Evolutionary conservation across 2,888 invertebrate species (phyloP), one percentile per base, ranked within the genome.

Genomic region (Ornithoptera alexandrae): DNA sequence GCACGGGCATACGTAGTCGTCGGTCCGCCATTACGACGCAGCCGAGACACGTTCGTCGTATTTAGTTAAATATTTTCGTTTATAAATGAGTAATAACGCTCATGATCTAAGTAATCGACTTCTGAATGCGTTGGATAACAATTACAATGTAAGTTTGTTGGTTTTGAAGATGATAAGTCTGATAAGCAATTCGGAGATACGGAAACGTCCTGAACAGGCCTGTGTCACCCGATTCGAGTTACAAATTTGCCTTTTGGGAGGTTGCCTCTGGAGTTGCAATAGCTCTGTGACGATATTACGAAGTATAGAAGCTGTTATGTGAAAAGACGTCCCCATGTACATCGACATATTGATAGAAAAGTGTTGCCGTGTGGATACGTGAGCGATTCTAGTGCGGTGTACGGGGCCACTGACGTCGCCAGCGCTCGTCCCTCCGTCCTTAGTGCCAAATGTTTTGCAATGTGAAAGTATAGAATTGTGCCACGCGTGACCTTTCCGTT

Each of bases 41-140:
- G 88, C 92, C 92, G 90, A 92, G 91, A 92, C 93, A 93, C 93
- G 93, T 93, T 92, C 90, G 93, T 93, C 92, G 92, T 92, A 93
- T 93, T 93, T 93, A 92, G 93, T 93, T 92, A 88, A 92, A 92
- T 93, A 93, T 92, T 93, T 93, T 92, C 87, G 89, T 91, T 92
- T 94, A 94, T 95, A 95, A 95, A 95, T 95, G 95, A 95, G 95
- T 95, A 94, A 95, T 94, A 95, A 95, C 94, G 95, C 95, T 93
- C 95, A 95, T 94, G 97, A 98, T 94, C 95, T 98, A 94, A 97
- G 97, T 94, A 96, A 97, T 94, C 97, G 96, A 95, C 96, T 98
- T 95, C 96, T 97, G 94, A 96, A 96, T 95, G 97, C 98, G 93
- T 95, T 98, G 95, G 98, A 98, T 96, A 96, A 95, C 94, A 97